Conservation (phyloP, 2,888 invertebrate species). For the Lepidonotus clava region DNA sequence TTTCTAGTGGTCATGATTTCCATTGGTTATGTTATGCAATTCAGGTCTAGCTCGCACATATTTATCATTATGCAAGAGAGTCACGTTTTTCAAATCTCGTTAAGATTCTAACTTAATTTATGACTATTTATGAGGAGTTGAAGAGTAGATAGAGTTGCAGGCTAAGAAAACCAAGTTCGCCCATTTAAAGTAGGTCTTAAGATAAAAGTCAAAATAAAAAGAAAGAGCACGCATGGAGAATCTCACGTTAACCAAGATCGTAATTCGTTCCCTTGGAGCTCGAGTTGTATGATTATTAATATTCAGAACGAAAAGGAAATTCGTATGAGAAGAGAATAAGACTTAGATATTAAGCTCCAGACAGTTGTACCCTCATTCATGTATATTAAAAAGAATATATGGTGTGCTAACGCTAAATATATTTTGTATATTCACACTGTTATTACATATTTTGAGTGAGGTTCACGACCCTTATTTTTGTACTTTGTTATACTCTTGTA, state of each 20-base stretch:
- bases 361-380: not conserved
- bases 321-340: not conserved
- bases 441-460: not conserved
- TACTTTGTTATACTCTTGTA: slow-evolving; percentile 24
- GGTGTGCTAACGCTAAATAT: not conserved
- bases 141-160: too few species aligned
- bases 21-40: too few species aligned
- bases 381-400: not conserved
- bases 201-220: too few species aligned
- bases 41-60: too few species aligned
- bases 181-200: too few species aligned
- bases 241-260: not conserved
- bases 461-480: slow-evolving; percentile 35
- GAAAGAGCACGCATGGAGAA: too few species aligned
- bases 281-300: not conserved
- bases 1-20: too few species aligned
- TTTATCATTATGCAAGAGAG: too few species aligned
- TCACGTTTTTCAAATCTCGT: too few species aligned
- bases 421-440: slow-evolving; percentile 9
- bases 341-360: not conserved
- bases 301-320: not conserved
- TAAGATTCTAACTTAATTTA: too few species aligned
- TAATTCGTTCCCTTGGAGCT: not conserved
- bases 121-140: too few species aligned
- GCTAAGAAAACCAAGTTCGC: too few species aligned